phyloP scores from a whole-genome alignment of 2,888 invertebrate species.

The Selenia dentaria region DNA sequence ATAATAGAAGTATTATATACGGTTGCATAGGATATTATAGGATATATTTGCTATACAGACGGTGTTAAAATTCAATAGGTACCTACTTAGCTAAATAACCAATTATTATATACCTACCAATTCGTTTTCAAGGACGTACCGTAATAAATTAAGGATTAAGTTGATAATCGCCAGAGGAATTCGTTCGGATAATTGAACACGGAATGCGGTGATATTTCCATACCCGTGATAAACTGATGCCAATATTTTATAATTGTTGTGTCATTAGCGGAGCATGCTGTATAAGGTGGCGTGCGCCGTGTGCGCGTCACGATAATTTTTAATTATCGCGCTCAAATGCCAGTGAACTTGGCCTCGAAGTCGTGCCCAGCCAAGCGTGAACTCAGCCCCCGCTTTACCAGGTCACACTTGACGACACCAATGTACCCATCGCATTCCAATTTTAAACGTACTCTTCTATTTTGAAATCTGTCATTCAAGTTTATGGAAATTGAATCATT shows the following conservation, averaged over 20 bases:
- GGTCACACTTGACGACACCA: constrained; percentile 76
- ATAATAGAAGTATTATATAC: too few relatives aligned
- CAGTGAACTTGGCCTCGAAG: constrained; percentile 83
- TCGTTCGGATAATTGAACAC: constrained; percentile 10
- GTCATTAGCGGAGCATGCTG: constrained; percentile 49
- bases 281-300: constrained; percentile 76
- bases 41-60: too few relatives aligned
- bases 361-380: constrained; percentile 63
- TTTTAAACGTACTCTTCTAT: constrained; percentile 43
- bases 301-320: constrained; percentile 82
- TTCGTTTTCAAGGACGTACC: constrained; percentile 1
- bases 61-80: too few relatives aligned
- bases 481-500: background rate
- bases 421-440: constrained; percentile 48
- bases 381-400: constrained; percentile 64
- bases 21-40: too few relatives aligned
- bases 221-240: background rate
- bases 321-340: constrained; percentile 83
- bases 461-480: constrained; percentile 31
- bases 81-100: too few relatives aligned
- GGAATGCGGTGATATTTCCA: constrained; percentile 14
- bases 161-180: constrained; percentile 3
- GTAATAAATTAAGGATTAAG: constrained; percentile 3
- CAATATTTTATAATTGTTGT: constrained; percentile 43
- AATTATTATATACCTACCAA: too few relatives aligned